These are phyloP conservation scores for rabbit (Oryctolagus cuniculus) DNA, from an alignment of 2,113 vertebrate genomes.

Conservation along the genomic window DNA sequence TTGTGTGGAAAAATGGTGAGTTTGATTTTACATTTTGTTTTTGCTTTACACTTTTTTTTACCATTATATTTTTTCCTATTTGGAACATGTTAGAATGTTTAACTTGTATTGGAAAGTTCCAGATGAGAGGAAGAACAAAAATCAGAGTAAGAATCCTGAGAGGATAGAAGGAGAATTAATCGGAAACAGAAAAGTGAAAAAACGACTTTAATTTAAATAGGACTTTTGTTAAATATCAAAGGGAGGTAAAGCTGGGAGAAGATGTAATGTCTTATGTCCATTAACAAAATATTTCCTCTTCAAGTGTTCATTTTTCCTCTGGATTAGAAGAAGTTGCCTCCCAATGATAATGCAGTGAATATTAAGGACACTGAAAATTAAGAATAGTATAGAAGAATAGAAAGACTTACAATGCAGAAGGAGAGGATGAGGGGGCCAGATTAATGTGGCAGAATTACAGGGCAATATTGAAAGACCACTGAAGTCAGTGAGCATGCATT, in stretches of 20 bases:
- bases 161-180: neutral
- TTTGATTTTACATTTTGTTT: neutral
- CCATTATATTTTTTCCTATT: neutral
- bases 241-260: slow-evolving; percentile 41
- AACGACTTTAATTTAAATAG: neutral
- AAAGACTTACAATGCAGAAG: neutral
- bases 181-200: neutral
- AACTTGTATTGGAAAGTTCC: neutral
- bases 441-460: neutral
- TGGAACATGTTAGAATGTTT: slow-evolving; percentile 6
- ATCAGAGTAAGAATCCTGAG: neutral
- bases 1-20: neutral
- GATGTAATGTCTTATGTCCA: slow-evolving; percentile 18
- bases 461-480: neutral
- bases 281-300: slow-evolving; percentile 23
- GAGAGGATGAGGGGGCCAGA: neutral
- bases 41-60: neutral
- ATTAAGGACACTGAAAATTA: neutral
- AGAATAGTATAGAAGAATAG: neutral
- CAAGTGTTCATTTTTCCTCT: slow-evolving; percentile 41
- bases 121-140: neutral
- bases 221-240: slow-evolving; percentile 37
- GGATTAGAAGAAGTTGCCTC: slow-evolving; percentile 43
- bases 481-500: slow-evolving; percentile 6
- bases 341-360: neutral